These are phyloP conservation scores for Strigops habroptila DNA, from an alignment of 2,113 vertebrate species.

Conservation along the genomic window DNA sequence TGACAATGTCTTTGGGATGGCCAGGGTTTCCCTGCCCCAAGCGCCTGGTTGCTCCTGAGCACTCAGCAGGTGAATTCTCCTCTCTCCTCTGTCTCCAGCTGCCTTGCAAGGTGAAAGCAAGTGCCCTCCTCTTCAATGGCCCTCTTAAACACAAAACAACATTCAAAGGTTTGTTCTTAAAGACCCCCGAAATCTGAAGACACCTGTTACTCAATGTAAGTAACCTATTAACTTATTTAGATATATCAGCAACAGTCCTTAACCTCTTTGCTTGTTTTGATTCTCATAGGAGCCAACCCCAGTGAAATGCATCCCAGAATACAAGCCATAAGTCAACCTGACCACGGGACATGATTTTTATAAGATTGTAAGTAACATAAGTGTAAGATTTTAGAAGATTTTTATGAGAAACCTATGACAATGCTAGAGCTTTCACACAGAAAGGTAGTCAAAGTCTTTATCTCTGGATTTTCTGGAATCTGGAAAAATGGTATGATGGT, in stretches of 20 bases:
- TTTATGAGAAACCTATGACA: neutral
- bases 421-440: neutral
- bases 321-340: neutral
- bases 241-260: neutral
- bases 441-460: neutral
- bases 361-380: neutral
- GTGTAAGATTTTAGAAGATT: neutral
- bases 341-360: rapidly evolving
- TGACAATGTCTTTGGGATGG: neutral
- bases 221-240: neutral
- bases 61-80: neutral
- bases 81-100: neutral
- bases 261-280: neutral
- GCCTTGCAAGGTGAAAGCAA: neutral
- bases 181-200: neutral
- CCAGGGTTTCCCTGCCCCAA: neutral
- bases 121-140: neutral
- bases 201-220: neutral
- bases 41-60: too few relatives aligned
- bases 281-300: neutral
- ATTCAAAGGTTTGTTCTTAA: neutral
- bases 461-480: neutral
- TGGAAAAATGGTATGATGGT: neutral
- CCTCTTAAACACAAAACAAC: neutral
- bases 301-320: neutral